These are phyloP conservation scores for Hippolais icterina DNA, from an alignment of 2,113 vertebrate species.

Conservation along the genomic window DNA sequence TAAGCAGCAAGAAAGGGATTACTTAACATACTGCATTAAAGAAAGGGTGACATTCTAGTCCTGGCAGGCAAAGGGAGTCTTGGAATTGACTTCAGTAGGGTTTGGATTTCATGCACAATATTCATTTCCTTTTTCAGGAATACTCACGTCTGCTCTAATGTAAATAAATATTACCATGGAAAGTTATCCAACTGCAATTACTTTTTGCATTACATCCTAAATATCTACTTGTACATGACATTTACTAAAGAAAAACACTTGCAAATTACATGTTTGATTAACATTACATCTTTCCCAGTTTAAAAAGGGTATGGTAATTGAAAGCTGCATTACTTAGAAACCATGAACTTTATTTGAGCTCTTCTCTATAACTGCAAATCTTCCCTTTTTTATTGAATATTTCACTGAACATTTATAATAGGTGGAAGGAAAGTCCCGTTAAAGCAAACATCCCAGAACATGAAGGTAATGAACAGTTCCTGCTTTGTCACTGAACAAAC, in stretches of 20 bases:
- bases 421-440: slow-evolving; percentile 22
- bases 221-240: slow-evolving; percentile 79
- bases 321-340: slow-evolving; percentile 73
- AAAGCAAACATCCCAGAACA: slow-evolving; percentile 51
- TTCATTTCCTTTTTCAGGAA: background rate
- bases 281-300: slow-evolving; percentile 77
- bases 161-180: slow-evolving; percentile 38
- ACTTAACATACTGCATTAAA: background rate
- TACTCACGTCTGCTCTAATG: background rate
- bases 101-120: slow-evolving; percentile 11
- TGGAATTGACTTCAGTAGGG: background rate
- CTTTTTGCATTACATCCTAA: slow-evolving; percentile 72
- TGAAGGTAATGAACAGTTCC: slow-evolving; percentile 35
- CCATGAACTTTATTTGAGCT: slow-evolving; percentile 76
- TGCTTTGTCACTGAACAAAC: slow-evolving; percentile 28
- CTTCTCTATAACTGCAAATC: slow-evolving; percentile 61
- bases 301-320: slow-evolving; percentile 78
- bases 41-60: background rate
- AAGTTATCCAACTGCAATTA: slow-evolving; percentile 64
- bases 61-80: background rate
- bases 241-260: slow-evolving; percentile 82
- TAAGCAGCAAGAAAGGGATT: background rate
- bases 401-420: slow-evolving; percentile 51
- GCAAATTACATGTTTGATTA: slow-evolving; percentile 85
- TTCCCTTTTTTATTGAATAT: slow-evolving; percentile 59